Percentiles rank a stretch among this genome's conserved stretches.
Conservation (phyloP, 2,888 invertebrate species). For the Rosalia funebris region DNA sequence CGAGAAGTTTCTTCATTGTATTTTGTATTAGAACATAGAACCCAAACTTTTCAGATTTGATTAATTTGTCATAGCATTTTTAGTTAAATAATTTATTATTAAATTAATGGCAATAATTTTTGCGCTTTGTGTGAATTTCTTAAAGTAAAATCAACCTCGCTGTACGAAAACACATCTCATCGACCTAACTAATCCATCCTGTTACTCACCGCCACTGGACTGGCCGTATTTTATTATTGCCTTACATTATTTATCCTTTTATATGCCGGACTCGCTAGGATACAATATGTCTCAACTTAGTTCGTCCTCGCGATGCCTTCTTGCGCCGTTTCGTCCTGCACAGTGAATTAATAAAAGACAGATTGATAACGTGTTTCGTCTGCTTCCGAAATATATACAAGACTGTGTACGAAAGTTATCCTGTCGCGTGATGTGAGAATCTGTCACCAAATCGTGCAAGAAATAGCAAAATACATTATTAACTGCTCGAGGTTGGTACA, state of each 20-base stretch:
- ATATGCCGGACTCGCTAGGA: conserved; percentile 24
- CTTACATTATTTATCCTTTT: conserved; percentile 60
- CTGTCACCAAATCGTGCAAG: conserved; percentile 36
- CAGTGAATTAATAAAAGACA: conserved; percentile 15
- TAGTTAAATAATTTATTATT: too few species aligned
- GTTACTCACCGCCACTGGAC: conserved; percentile 14
- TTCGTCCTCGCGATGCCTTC: conserved; percentile 15
- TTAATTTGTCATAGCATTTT: too few species aligned
- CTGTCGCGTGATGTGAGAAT: conserved; percentile 33
- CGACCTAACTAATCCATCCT: conserved; percentile 2
- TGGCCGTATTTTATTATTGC: conserved; percentile 58
- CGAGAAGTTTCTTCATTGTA: too few species aligned
- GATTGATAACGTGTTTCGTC: conserved; percentile 14
- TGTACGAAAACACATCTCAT: too few species aligned
- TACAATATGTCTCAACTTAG: conserved; percentile 29
- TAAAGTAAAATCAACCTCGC: too few species aligned
- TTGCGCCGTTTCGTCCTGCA: background rate
- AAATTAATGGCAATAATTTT: too few species aligned
- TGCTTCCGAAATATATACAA: conserved; percentile 26
- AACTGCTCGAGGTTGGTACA: conserved; percentile 29
- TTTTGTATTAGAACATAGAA: too few species aligned
- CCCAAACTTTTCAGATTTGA: too few species aligned
- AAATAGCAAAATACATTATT: conserved; percentile 35
- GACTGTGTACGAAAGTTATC: conserved; percentile 33
- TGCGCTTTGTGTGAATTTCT: too few species aligned